These are phyloP conservation scores for Cranoglanis bouderius DNA, from an alignment of 2,113 vertebrate species.

Conservation along the genomic window DNA sequence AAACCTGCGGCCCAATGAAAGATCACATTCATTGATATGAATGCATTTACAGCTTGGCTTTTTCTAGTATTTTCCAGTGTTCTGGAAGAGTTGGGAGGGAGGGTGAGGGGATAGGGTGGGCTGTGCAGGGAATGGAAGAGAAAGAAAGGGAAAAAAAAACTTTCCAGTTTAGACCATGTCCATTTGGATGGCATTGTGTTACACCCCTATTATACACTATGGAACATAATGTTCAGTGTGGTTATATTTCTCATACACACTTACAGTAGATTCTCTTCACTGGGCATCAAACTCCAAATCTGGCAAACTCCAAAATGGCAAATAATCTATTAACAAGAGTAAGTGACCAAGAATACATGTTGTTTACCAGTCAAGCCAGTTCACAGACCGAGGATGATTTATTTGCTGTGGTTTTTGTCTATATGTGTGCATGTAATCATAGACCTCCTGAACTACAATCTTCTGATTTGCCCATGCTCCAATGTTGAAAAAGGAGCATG, in stretches of 20 bases:
- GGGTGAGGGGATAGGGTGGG: neutral
- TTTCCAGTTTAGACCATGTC: neutral
- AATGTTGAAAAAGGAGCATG: constrained; percentile 65
- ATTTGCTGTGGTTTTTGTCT: constrained; percentile 19
- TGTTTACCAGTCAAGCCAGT: neutral
- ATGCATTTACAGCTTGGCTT: neutral
- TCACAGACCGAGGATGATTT: neutral
- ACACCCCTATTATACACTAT: neutral
- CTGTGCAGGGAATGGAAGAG: neutral
- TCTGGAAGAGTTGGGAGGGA: neutral
- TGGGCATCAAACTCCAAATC: neutral
- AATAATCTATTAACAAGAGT: neutral
- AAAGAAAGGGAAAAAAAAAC: neutral
- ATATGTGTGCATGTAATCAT: constrained; percentile 48
- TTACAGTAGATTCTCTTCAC: no score
- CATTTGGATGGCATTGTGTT: neutral
- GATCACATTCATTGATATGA: neutral
- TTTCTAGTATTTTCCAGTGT: neutral
- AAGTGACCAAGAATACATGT: neutral
- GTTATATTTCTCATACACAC: neutral
- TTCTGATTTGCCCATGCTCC: constrained; percentile 54
- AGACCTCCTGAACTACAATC: neutral
- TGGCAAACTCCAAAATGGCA: neutral
- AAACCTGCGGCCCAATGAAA: neutral
- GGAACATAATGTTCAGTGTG: neutral